Evolutionary conservation across 2,113 vertebrate species (phyloP).

Genomic region (Halcyon malimbica): DNA sequence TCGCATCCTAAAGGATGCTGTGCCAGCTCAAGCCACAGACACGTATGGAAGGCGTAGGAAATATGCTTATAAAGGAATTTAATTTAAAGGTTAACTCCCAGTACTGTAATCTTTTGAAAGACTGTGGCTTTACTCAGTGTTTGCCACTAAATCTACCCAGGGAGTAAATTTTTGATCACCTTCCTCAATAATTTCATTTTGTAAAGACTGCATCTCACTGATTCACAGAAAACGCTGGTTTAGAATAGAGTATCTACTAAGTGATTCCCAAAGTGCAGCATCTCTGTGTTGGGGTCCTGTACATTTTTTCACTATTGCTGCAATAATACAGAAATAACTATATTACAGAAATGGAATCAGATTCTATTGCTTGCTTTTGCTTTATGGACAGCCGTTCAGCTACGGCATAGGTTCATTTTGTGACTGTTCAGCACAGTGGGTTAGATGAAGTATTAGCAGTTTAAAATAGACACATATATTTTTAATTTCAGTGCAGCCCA

Average conservation of each 20-base stretch:
- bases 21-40: not conserved
- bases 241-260: not conserved
- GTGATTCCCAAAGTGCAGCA: not conserved
- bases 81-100: not conserved
- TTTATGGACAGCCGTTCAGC: conserved; percentile 40
- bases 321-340: conserved; percentile 22
- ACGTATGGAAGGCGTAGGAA: not conserved
- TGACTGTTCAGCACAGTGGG: conserved; percentile 33
- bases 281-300: not conserved
- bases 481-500: conserved; percentile 16
- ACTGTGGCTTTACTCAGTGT: not conserved
- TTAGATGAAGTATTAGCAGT: conserved; percentile 1
- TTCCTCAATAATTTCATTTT: not conserved
- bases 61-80: not conserved
- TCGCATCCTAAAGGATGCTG: not conserved
- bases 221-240: not conserved
- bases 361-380: conserved; percentile 6
- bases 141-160: not conserved
- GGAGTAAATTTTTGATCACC: not conserved
- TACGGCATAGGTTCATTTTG: conserved; percentile 20
- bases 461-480: not conserved
- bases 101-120: not conserved
- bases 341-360: not conserved
- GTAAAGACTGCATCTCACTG: not conserved
- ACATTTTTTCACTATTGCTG: not conserved